Conservation (phyloP, 2,888 invertebrate species). For the Steinernema carpocapsae region DNA sequence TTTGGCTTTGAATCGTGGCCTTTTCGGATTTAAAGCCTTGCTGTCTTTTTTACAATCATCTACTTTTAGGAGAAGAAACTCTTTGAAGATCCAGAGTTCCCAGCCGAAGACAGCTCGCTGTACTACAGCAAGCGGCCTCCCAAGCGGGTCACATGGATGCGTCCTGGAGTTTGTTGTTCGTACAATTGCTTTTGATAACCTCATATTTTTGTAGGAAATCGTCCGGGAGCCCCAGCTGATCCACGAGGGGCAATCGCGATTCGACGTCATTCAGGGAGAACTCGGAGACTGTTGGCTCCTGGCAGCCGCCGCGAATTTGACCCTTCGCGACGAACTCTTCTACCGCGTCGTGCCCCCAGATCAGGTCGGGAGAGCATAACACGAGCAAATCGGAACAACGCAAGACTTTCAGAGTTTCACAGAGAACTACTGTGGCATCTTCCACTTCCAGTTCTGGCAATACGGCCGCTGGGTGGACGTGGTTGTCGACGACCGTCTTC, state of each 20-base stretch:
- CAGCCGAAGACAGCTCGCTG: conserved; percentile 80
- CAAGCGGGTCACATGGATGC: conserved; percentile 85
- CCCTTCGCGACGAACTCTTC: conserved; percentile 84
- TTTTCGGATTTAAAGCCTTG: too few relatives aligned
- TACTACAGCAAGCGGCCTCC: conserved; percentile 85
- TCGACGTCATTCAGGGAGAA: conserved; percentile 87
- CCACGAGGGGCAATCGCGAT: conserved; percentile 90
- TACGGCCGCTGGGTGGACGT: conserved; percentile 88
- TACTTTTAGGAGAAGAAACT: conserved; percentile 75
- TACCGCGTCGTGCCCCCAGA: conserved; percentile 94
- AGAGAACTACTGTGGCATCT: conserved; percentile 78
- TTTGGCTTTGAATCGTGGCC: too few relatives aligned
- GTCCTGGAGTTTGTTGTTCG: too few relatives aligned
- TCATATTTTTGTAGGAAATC: conserved; percentile 75
- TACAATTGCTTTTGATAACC: neutral
- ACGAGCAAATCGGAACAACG: conserved; percentile 69
- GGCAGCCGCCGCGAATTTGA: conserved; percentile 87
- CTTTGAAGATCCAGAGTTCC: conserved; percentile 90
- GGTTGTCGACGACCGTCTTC: conserved; percentile 74
- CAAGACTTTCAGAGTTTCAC: conserved; percentile 73
- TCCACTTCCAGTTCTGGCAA: conserved; percentile 80
- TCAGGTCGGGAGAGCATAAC: conserved; percentile 73
- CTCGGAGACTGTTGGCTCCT: conserved; percentile 71
- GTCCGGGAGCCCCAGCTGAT: conserved; percentile 85
- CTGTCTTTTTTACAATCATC: too few relatives aligned